Percentiles rank a stretch among this genome's conserved stretches.
Evolutionary conservation across 2,113 vertebrate species (phyloP).

Genomic region (Chionodraco myersi): DNA sequence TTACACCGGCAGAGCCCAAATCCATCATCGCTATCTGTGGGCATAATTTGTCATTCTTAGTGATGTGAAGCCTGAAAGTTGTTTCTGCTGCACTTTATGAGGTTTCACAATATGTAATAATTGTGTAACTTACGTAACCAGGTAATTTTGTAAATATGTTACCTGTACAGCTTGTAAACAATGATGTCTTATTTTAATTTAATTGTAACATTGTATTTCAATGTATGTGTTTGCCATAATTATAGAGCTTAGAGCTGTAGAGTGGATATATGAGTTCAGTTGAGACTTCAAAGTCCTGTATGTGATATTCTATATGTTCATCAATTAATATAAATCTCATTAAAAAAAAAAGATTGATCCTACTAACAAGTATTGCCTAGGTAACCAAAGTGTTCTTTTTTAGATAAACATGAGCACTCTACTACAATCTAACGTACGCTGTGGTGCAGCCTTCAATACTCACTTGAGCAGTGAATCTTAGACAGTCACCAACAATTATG

Average conservation of each 20-base stretch:
- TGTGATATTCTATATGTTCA: not conserved
- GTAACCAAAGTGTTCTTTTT: constrained; percentile 4
- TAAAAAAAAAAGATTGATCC: not conserved
- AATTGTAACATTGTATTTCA: not conserved
- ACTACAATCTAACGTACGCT: constrained; percentile 2
- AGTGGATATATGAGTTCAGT: not conserved
- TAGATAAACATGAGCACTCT: not conserved
- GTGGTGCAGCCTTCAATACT: constrained; percentile 13
- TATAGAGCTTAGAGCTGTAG: not conserved
- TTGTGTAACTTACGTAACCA: not conserved
- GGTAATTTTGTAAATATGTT: not conserved
- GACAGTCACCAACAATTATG: not conserved
- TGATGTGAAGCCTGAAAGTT: constrained; percentile 25
- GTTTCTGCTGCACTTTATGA: not conserved
- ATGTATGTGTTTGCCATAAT: not conserved
- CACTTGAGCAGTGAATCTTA: not conserved
- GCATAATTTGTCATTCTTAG: constrained; percentile 48
- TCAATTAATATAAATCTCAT: not conserved
- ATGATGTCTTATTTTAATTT: not conserved
- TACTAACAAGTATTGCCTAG: not conserved
- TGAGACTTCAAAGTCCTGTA: not conserved
- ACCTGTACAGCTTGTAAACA: not conserved
- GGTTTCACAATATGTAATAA: not conserved
- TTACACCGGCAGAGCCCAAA: constrained; percentile 54
- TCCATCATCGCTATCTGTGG: constrained; percentile 57